phyloP scores from a whole-genome alignment of 2,113 vertebrate species.

The Polypterus bichir region DNA sequence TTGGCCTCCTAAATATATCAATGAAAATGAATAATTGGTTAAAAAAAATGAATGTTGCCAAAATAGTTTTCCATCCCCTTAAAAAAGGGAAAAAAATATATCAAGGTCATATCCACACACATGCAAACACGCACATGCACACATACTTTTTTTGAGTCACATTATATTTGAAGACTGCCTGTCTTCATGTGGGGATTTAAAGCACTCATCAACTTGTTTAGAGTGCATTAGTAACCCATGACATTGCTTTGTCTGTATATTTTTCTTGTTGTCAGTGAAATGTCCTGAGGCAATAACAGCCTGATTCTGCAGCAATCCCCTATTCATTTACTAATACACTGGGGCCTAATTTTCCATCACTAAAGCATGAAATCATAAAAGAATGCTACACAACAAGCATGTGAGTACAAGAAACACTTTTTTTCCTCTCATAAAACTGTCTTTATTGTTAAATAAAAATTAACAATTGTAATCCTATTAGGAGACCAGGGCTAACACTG shows the following conservation, averaged over 20 bases:
- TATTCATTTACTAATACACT: conserved; percentile 76
- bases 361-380: conserved; percentile 94
- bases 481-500: too few relatives aligned
- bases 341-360: conserved; percentile 90
- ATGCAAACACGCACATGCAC: too few relatives aligned
- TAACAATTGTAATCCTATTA: conserved; percentile 29
- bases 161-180: conserved; percentile 28
- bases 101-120: too few relatives aligned
- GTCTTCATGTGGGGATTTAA: conserved; percentile 62
- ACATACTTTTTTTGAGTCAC: too few relatives aligned
- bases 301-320: conserved; percentile 66
- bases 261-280: conserved; percentile 92
- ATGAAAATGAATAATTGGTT: too few relatives aligned
- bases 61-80: too few relatives aligned
- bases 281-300: conserved; percentile 88
- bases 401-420: conserved; percentile 66
- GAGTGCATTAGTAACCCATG: conserved; percentile 85
- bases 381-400: conserved; percentile 77
- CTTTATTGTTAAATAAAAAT: conserved; percentile 75
- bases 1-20: too few relatives aligned
- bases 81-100: too few relatives aligned
- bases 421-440: conserved; percentile 51
- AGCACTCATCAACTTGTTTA: conserved; percentile 70
- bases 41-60: too few relatives aligned
- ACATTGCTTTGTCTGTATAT: conserved; percentile 76